A percentile compares a stretch with the other conserved stretches of the same genome.
Evolutionary conservation across 2,888 invertebrate genomes (phyloP).

Genomic region (Aspidapion aeneum): DNA sequence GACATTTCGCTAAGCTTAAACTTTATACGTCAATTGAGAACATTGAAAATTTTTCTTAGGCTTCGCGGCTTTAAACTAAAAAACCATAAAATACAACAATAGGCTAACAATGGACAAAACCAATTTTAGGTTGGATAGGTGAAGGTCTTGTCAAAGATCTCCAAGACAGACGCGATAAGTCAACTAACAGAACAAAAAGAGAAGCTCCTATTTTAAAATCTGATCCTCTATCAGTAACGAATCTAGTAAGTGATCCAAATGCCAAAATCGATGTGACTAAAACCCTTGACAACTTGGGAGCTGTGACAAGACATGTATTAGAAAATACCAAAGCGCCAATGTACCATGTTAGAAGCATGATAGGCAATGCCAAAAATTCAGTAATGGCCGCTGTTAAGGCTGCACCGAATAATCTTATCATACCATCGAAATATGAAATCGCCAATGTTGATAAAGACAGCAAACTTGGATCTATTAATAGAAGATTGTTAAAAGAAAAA

Average conservation of each 20-base stretch:
- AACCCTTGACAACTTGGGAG: slow-evolving; percentile 43
- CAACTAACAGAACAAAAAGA: slow-evolving; percentile 8
- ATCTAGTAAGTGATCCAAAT: slow-evolving; percentile 37
- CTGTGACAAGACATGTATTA: slow-evolving; percentile 40
- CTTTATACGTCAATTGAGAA: too few relatives aligned
- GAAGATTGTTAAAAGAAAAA: neutral
- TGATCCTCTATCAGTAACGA: slow-evolving; percentile 21
- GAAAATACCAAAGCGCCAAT: slow-evolving; percentile 43
- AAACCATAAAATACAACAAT: too few relatives aligned
- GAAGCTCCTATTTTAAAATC: neutral
- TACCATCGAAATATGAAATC: slow-evolving; percentile 43
- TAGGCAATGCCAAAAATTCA: slow-evolving; percentile 42
- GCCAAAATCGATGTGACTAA: slow-evolving; percentile 42
- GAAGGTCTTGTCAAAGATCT: slow-evolving; percentile 27
- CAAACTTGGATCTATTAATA: slow-evolving; percentile 23
- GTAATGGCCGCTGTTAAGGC: slow-evolving; percentile 41
- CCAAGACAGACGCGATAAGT: slow-evolving; percentile 18
- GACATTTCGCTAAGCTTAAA: too few relatives aligned
- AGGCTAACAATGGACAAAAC: neutral
- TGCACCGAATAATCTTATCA: slow-evolving; percentile 41
- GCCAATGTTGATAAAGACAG: slow-evolving; percentile 26
- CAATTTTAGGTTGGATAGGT: slow-evolving; percentile 26
- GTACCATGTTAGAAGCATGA: slow-evolving; percentile 42
- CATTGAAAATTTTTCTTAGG: too few relatives aligned
- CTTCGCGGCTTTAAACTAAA: too few relatives aligned